Evolutionary conservation across 2,113 vertebrate species (phyloP), one percentile per base, ranked within the genome.

Genomic region (Merops nubicus): DNA sequence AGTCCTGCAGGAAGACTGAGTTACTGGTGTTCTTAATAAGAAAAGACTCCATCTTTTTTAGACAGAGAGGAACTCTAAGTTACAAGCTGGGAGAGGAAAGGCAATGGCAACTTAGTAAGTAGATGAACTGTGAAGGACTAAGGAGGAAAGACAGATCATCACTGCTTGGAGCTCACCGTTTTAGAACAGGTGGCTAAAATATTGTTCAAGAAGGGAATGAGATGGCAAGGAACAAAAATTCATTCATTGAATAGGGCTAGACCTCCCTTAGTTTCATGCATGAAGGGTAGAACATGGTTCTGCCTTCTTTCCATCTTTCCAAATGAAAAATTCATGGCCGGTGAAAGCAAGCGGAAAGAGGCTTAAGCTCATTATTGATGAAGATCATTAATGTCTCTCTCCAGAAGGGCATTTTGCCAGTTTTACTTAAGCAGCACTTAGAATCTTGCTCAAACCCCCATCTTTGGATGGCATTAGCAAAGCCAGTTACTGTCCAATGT

Each of bases 291-390:
- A 92, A 96, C 45, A 83, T 23, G 19, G 23, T 86, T 85, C 64
- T 90, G 36, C 31, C 21, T 77, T 85, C 72, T 80, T 88, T 56
- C 42, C 26, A 25, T 63, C 65, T 91, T 91, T 94, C 43, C 79
- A 91, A 84, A 92, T 89, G 28, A 95, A 97, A 93, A 93, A 89
- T 56, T 88, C n/a, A 85, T 68, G 51, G 26, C 34, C 95, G 42
- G 33, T 67, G 93, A 95, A 86, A 90, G 82, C 23, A 92, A 88
- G 79, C 6, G 3, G 56, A 36, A 56, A 85, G 64, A 93, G 64
- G 72, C 63, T 86, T 91, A 78, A 84, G 54, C 54, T 91, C 64
- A 93, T 94, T 94, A 95, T 78, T 94, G 75, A 93, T 95, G 72
- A 92, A 86, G 59, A 91, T 72, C 48, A 60, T 75, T 91, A 93